These are phyloP conservation scores for Oncopeltus fasciatus DNA, from an alignment of 1,140 invertebrate species.

Conservation along the genomic window DNA sequence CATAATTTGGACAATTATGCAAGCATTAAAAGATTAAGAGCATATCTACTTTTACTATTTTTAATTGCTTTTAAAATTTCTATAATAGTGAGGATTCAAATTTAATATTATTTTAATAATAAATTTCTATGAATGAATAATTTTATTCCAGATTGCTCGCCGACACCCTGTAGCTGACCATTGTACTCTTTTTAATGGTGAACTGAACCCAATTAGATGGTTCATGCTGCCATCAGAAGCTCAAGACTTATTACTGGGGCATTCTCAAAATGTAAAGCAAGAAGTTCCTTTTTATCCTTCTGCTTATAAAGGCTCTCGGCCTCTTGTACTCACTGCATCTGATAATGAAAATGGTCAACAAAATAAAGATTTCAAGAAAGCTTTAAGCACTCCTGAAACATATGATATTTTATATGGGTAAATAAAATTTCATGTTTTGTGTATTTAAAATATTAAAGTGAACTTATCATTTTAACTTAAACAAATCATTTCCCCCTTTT, in stretches of 20 bases:
- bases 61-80: neutral
- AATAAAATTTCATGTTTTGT: neutral
- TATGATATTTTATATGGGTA: neutral
- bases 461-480: too few relatives aligned
- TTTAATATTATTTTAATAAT: neutral
- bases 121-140: neutral
- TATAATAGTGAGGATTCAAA: neutral
- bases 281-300: slow-evolving; percentile 54
- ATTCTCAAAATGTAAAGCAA: slow-evolving; percentile 57
- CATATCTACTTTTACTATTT: too few relatives aligned
- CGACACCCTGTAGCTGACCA: slow-evolving; percentile 57
- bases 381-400: neutral
- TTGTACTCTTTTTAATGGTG: slow-evolving; percentile 47
- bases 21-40: too few relatives aligned
- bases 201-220: slow-evolving; percentile 59
- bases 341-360: neutral
- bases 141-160: slow-evolving; percentile 42
- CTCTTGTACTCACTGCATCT: too few relatives aligned
- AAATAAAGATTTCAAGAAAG: neutral
- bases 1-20: too few relatives aligned
- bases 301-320: slow-evolving; percentile 24
- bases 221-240: slow-evolving; percentile 69
- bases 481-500: too few relatives aligned
- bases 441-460: too few relatives aligned
- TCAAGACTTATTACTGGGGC: slow-evolving; percentile 52